phyloP scores from a whole-genome alignment of 2,888 invertebrate species.

The Xylota sylvarum region DNA sequence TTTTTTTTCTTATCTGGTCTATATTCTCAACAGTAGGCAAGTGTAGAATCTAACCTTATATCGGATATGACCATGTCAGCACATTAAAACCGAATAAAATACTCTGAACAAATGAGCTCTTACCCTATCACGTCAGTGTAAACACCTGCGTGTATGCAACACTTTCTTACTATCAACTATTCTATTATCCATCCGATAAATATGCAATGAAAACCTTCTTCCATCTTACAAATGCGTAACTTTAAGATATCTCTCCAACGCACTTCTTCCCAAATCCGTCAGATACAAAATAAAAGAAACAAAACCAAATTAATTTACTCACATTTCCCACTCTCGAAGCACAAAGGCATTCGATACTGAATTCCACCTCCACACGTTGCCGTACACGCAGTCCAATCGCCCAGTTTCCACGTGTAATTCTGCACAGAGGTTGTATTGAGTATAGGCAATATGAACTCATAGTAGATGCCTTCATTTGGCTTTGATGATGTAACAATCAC shows the following conservation, averaged over 20 bases:
- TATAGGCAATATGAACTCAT: conserved; percentile 89
- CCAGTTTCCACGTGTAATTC: conserved; percentile 90
- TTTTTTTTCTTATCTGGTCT: too few species aligned
- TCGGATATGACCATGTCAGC: too few species aligned
- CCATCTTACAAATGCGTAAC: neutral
- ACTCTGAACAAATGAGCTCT: neutral
- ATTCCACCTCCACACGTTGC: conserved; percentile 92
- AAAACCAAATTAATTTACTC: conserved; percentile 76
- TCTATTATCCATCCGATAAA: conserved; percentile 7
- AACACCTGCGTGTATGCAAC: neutral
- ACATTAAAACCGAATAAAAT: too few species aligned
- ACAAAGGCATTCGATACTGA: conserved; percentile 86
- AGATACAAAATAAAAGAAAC: neutral
- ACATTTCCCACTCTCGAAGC: conserved; percentile 85
- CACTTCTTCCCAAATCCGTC: neutral
- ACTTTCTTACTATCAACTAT: neutral
- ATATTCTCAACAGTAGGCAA: too few species aligned
- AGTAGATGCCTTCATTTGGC: conserved; percentile 92
- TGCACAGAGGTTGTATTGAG: conserved; percentile 87
- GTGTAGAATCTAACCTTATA: too few species aligned
- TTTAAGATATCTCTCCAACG: conserved; percentile 2
- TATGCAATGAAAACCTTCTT: conserved; percentile 40
- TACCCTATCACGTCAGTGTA: neutral
- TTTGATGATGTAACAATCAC: conserved; percentile 90
- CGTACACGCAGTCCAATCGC: conserved; percentile 93